Percentiles rank a stretch among this genome's conserved stretches.
These are phyloP conservation scores for Eilema griseolum DNA, from an alignment of 2,888 invertebrate species.

Conservation along the genomic window DNA sequence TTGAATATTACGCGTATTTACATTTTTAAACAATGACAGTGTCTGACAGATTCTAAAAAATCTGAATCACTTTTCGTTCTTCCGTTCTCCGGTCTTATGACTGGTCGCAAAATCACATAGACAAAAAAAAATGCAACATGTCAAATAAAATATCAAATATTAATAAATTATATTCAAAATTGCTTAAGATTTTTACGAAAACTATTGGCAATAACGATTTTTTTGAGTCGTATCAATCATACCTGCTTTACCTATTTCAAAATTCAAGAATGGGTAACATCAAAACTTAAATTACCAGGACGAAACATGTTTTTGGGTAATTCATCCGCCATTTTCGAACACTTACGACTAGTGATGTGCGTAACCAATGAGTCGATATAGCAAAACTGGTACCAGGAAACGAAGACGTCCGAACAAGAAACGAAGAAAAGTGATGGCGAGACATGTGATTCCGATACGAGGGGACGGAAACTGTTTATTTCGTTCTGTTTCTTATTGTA, in stretches of 20 bases:
- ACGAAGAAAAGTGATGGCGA: slow-evolving; percentile 56
- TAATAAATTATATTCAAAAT: slow-evolving; percentile 31
- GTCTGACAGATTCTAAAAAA: slow-evolving; percentile 26
- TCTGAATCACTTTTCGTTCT: not conserved
- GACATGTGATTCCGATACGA: slow-evolving; percentile 68
- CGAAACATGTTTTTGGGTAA: slow-evolving; percentile 8
- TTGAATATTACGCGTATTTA: slow-evolving; percentile 19
- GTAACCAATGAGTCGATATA: slow-evolving; percentile 51
- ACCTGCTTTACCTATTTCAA: not conserved
- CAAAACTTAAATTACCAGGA: slow-evolving; percentile 6
- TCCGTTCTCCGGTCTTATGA: slow-evolving; percentile 10
- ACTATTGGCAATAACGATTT: slow-evolving; percentile 21
- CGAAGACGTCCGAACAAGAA: slow-evolving; percentile 33
- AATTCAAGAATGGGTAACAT: not conserved
- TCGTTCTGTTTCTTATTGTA: slow-evolving; percentile 73
- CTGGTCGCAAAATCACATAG: slow-evolving; percentile 28
- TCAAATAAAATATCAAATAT: slow-evolving; percentile 24
- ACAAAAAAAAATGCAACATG: slow-evolving; percentile 21
- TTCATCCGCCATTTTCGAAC: slow-evolving; percentile 28
- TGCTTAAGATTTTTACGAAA: slow-evolving; percentile 29
- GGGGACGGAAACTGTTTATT: slow-evolving; percentile 82
- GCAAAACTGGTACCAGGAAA: slow-evolving; percentile 31
- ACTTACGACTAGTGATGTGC: slow-evolving; percentile 40
- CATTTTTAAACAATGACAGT: slow-evolving; percentile 32
- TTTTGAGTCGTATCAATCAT: not conserved